These are phyloP conservation scores for Microdon myrmicae DNA, from an alignment of 2,888 invertebrate species.

Conservation along the genomic window DNA sequence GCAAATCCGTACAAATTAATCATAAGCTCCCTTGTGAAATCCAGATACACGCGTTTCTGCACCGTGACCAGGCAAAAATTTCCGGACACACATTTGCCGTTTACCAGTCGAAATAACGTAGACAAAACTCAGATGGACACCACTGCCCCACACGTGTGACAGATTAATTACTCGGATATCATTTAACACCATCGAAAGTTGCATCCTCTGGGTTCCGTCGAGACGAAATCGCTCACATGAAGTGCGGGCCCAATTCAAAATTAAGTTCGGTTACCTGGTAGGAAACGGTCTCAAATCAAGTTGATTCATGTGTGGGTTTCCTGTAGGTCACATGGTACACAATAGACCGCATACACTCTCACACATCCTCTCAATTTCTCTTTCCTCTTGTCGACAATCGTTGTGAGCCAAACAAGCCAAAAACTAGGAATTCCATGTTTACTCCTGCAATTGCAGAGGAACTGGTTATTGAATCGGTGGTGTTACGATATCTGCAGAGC, in stretches of 20 bases:
- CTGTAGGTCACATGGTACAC: slow-evolving; percentile 5
- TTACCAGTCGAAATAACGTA: too few species aligned
- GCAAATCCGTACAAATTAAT: too few species aligned
- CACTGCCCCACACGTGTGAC: slow-evolving; percentile 35
- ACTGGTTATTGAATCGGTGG: slow-evolving; percentile 30
- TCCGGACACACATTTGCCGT: too few species aligned
- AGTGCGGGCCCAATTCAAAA: background rate
- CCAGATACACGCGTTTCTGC: too few species aligned
- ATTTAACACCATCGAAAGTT: slow-evolving; percentile 51
- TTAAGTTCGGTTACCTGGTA: slow-evolving; percentile 8
- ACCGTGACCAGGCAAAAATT: too few species aligned
- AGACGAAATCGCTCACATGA: too few species aligned
- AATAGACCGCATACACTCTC: slow-evolving; percentile 4
- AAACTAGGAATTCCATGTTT: slow-evolving; percentile 24
- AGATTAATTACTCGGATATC: slow-evolving; percentile 48
- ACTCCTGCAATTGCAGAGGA: slow-evolving; percentile 10
- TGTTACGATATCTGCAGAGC: background rate
- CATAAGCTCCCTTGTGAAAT: too few species aligned
- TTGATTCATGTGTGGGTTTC: slow-evolving; percentile 11
- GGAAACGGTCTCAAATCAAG: slow-evolving; percentile 11
- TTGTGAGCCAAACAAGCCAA: background rate
- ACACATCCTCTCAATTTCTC: too few species aligned
- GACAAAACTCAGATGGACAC: slow-evolving; percentile 29
- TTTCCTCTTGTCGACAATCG: background rate
- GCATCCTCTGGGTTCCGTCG: slow-evolving; percentile 25